Percentiles rank a stretch among this genome's conserved stretches.
phyloP scores from a whole-genome alignment of 1,140 invertebrate species.

The Aphis gossypii region DNA sequence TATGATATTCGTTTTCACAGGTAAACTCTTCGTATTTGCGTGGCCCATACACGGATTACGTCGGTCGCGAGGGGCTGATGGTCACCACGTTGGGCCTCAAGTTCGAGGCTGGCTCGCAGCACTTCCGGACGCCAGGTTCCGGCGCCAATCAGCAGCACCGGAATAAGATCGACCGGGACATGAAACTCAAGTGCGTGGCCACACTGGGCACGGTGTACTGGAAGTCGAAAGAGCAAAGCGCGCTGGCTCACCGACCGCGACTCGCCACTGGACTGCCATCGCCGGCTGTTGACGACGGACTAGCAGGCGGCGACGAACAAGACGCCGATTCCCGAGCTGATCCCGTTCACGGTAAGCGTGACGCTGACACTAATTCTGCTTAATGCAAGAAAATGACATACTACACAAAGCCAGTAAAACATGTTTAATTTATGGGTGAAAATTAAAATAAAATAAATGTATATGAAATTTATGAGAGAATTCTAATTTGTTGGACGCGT shows the following conservation, averaged over 20 bases:
- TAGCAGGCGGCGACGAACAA: conserved; percentile 66
- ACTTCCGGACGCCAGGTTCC: conserved; percentile 69
- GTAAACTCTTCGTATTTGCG: conserved; percentile 67
- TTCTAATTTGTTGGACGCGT: background rate
- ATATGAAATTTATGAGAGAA: no score
- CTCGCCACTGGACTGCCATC: conserved; percentile 66
- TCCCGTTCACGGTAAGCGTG: conserved; percentile 65
- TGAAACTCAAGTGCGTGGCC: conserved; percentile 87
- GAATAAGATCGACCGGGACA: conserved; percentile 70
- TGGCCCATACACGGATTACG: conserved; percentile 67
- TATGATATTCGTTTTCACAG: conserved; percentile 62
- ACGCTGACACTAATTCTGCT: background rate
- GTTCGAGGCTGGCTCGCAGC: conserved; percentile 77
- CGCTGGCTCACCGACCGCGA: conserved; percentile 72
- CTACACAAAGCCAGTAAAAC: background rate
- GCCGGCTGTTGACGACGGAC: conserved; percentile 71
- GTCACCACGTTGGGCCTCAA: conserved; percentile 74
- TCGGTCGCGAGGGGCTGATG: conserved; percentile 73
- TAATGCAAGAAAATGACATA: background rate
- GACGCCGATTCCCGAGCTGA: conserved; percentile 66
- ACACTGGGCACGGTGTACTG: conserved; percentile 84
- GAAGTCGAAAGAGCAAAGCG: conserved; percentile 83
- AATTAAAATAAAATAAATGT: no score
- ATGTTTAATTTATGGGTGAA: background rate
- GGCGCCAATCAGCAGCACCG: background rate